Base-by-base conservation (phyloP, 2,888 invertebrate genomes). In the Bugula neritina region DNA sequence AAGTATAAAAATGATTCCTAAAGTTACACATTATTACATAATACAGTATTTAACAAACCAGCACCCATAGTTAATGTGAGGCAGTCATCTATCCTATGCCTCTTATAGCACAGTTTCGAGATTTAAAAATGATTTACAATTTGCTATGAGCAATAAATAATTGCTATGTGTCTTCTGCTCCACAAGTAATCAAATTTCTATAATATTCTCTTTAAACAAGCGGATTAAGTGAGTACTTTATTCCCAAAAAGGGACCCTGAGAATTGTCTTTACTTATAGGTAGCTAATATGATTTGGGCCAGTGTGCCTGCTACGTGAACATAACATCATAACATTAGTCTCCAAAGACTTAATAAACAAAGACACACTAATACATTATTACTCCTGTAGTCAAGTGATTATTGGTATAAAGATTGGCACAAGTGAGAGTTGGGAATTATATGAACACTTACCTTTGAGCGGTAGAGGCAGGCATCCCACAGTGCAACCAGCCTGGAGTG, bases 241-340 rank as follows among this genome's bases (percentile, higher is more conserved):
- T 29, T 57, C 69, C 54, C 58, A 70, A 70, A 70, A 70, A 70
- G 70, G 70, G 70, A 70, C 54, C 27, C 21, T n/a, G 70, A 52
- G 70, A 52, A 43, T 54, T 43, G 70, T 54, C 25, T 23, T 43
- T 70, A 70, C n/a, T 29, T 43, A 70, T 34, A 63, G 63, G 63
- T 34, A 63, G 63, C 25, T 70, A 70, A 70, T 70, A 52, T 54
- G 70, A 70, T 70, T 70, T 70, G 70, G 70, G 70, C 63, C 63
- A 34, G 63, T 63, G 63, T 31, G 63, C 63, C 63, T 13, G 25
- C 27, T 25, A 34, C 29, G 31, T 25, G 63, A 63, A 27, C 63
- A 34, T 25, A 31, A 31, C 63, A 63, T 63, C 63, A 34, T 25
- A 31, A 31, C 63, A 63, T 63, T 63, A 27, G 63, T 63, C 63